Conservation (phyloP, 2,113 vertebrate species). For the Muntiacus muntjak region DNA sequence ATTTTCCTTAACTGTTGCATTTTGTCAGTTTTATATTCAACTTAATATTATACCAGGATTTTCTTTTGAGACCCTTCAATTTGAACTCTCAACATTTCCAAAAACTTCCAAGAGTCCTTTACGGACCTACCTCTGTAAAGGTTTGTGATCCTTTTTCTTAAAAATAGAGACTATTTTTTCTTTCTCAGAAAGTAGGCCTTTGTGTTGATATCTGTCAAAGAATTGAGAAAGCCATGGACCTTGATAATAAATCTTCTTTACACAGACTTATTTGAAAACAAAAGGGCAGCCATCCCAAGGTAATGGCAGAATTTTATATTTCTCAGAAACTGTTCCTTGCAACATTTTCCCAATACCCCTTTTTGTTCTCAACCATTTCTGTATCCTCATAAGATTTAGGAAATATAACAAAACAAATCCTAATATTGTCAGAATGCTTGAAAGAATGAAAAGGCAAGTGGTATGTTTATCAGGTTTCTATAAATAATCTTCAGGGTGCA, state of each 20-base stretch:
- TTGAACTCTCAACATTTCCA: neutral
- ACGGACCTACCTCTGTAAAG: neutral
- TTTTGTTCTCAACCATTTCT: neutral
- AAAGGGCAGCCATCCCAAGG: neutral
- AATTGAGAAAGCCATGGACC: neutral
- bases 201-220: conserved; percentile 17
- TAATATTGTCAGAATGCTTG: neutral
- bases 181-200: conserved; percentile 5
- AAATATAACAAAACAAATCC: neutral
- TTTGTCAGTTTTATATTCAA: neutral
- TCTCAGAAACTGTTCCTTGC: neutral
- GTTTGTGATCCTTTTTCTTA: neutral
- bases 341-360: neutral
- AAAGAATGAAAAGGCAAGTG: neutral
- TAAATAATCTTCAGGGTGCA: neutral
- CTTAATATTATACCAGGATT: neutral
- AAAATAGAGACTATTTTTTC: neutral
- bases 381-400: neutral
- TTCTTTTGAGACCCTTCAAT: neutral
- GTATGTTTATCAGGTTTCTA: conserved; percentile 7
- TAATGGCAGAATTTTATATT: neutral
- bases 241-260: conserved; percentile 21
- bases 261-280: neutral
- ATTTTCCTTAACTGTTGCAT: neutral
- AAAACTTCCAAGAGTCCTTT: neutral